Percentiles rank a stretch among this genome's conserved stretches.
phyloP scores from a whole-genome alignment of 2,113 vertebrate genomes.

The Cariama cristata region DNA sequence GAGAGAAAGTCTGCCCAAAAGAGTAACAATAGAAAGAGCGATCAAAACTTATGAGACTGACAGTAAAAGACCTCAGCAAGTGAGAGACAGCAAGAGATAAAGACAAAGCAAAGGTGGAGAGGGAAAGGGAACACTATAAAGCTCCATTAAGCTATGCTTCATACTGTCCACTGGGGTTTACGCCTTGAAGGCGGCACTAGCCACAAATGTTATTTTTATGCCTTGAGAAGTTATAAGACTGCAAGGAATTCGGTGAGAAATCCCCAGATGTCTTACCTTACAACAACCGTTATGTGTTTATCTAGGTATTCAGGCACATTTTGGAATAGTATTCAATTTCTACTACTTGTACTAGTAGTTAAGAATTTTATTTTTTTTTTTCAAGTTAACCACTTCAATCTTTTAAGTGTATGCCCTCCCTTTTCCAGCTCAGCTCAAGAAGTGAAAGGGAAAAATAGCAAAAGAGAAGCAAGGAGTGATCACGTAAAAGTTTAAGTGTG shows the following conservation, averaged over 20 bases:
- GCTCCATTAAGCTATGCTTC: not conserved
- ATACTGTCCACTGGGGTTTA: not conserved
- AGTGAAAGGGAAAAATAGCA: not conserved
- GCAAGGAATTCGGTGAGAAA: not conserved
- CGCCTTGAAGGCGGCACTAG: not conserved
- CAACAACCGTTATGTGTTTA: not conserved
- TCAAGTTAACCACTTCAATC: not conserved
- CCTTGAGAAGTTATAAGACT: not conserved
- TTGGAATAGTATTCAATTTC: not conserved
- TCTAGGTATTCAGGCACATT: not conserved
- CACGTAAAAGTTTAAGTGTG: not conserved
- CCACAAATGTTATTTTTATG: not conserved
- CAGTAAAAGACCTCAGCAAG: not conserved
- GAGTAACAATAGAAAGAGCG: not conserved
- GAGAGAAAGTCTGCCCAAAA: not conserved
- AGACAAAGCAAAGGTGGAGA: conserved; percentile 4
- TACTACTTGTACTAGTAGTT: not conserved
- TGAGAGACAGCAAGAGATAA: not conserved
- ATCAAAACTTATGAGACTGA: not conserved
- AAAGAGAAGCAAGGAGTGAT: not conserved
- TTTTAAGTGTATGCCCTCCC: not conserved
- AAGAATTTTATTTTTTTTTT: not conserved
- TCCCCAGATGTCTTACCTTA: not conserved
- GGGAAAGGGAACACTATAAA: not conserved
- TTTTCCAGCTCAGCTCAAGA: not conserved